Base-by-base conservation (phyloP, 2,888 invertebrate genomes). In the Byasa hedistus region DNA sequence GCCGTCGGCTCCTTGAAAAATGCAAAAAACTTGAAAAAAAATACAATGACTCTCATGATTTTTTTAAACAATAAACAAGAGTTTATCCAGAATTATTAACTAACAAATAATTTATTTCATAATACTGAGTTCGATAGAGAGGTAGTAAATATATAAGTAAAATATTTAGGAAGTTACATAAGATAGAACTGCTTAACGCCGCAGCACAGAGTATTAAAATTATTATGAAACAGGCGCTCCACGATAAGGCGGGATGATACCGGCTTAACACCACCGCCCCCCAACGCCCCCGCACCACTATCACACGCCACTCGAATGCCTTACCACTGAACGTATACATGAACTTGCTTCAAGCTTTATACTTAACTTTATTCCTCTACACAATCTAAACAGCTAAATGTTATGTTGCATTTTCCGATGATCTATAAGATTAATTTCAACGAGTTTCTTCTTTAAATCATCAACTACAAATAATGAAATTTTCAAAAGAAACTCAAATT, bases 191-290 rank as follows among this genome's bases (percentile, higher is more conserved):
- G 61, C 39, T 65, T 27, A 55, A 12, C 51, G 70, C 70, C 68
- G 69, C 63, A 65, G 70, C 70, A 24, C 48, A 51, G 77, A 76
- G 86, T 88, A 91, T 90, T 89, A 91, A 91, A 91, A 91, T 91
- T 87, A 89, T 91, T 90, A 91, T 91, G 84, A 91, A 89, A 87
- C 86, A 85, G 80, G 81, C 76, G 75, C 80, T 76, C 76, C 74
- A 79, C 84, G 84, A 85, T 86, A 87, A 86, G 83, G 86, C 81
- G 83, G 86, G 87, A 86, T 86, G 85, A 87, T 85, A 82, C 84
- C 81, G 77, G 84, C 85, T 87, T 87, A 85, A 79, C 86, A 82
- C 85, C 71, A 70, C 65, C 60, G 60, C 62, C 61, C 70, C 68
- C 71, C 73, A 68, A 72, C 73, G 74, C 76, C 76, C 78, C 78